Evolutionary conservation across 2,888 invertebrate genomes (phyloP).

Genomic region (Sepioteuthis lessoniana): DNA sequence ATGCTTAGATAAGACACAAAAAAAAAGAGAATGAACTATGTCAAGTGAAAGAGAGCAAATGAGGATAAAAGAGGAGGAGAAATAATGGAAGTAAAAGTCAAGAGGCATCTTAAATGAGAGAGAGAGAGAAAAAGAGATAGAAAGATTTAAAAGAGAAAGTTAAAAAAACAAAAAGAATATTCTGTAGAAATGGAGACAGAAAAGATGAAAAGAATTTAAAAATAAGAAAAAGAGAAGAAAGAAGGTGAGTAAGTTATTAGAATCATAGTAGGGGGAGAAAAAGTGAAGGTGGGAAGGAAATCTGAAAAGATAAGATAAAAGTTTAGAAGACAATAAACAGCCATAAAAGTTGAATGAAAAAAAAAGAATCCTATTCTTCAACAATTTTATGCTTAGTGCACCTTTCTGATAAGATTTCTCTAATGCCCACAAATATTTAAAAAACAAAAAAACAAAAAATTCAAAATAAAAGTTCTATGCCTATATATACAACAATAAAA

Average conservation of each 20-base stretch:
- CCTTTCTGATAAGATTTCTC: too few species aligned
- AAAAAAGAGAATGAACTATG: background rate
- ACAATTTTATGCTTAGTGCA: too few species aligned
- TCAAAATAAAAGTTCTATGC: too few species aligned
- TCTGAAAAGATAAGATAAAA: too few species aligned
- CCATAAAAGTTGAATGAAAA: too few species aligned
- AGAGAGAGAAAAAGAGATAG: background rate
- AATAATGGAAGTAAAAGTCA: too few species aligned
- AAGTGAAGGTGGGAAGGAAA: background rate
- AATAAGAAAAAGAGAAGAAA: background rate
- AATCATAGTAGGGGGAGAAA: background rate
- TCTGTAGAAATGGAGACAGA: background rate
- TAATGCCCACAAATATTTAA: too few species aligned
- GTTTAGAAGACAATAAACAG: too few species aligned
- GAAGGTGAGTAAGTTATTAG: background rate
- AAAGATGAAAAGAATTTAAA: background rate
- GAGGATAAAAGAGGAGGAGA: background rate
- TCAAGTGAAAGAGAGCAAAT: background rate
- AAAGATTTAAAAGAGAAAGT: background rate
- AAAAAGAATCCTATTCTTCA: too few species aligned
- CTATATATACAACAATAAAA: too few species aligned
- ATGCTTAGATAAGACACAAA: background rate
- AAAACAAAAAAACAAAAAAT: too few species aligned
- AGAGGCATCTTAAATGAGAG: background rate
- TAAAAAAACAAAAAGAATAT: background rate